Evolutionary conservation across 2,113 vertebrate species (phyloP).

Genomic region (Sander lucioperca): DNA sequence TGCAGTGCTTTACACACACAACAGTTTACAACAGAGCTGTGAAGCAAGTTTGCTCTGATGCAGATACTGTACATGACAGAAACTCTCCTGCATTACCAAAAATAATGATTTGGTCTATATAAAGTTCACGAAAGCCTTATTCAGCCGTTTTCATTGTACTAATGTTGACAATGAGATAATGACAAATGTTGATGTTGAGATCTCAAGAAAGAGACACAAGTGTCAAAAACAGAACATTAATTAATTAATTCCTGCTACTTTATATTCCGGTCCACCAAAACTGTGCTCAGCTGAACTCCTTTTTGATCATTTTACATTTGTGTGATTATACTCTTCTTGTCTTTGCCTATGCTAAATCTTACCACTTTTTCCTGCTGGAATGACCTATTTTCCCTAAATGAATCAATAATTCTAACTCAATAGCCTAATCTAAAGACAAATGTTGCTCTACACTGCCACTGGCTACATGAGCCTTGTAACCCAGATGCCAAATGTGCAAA

Average conservation of each 20-base stretch:
- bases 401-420: constrained; percentile 50
- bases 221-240: neutral
- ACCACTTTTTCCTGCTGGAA: neutral
- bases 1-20: neutral
- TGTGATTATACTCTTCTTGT: constrained; percentile 9
- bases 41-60: neutral
- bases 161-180: neutral
- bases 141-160: neutral
- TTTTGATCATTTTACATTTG: constrained; percentile 29
- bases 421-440: constrained; percentile 41
- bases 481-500: constrained; percentile 24
- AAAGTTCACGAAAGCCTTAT: neutral
- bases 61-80: constrained; percentile 14
- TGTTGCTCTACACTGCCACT: constrained; percentile 16
- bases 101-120: neutral
- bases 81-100: neutral
- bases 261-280: neutral
- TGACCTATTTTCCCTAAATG: constrained; percentile 15
- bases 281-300: neutral
- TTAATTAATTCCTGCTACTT: neutral
- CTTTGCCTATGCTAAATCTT: neutral
- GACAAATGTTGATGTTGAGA: no score
- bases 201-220: neutral
- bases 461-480: constrained; percentile 16
- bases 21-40: constrained; percentile 17